Conservation (phyloP, 1,140 invertebrate species). For the Dendrolimus punctatus region DNA sequence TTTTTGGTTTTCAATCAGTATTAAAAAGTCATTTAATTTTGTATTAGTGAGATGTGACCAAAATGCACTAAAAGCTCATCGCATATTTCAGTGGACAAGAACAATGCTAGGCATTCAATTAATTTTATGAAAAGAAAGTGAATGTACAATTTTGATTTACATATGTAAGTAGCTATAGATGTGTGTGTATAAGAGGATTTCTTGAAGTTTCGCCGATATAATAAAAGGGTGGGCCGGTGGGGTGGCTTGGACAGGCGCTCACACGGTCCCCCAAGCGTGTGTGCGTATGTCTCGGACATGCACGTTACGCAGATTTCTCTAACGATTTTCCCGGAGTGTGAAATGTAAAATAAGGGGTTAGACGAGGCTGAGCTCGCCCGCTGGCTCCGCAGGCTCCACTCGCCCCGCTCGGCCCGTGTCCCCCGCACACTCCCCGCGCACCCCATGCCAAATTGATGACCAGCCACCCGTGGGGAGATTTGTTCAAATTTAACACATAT, state of each 20-base stretch:
- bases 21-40: too few relatives aligned
- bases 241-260: constrained; percentile 35
- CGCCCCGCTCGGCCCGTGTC: constrained; percentile 5
- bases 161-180: constrained; percentile 42
- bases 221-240: constrained; percentile 29
- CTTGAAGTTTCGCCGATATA: constrained; percentile 67
- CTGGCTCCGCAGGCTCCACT: background rate
- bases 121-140: constrained; percentile 14
- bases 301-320: constrained; percentile 69
- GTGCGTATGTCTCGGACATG: constrained; percentile 62
- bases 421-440: constrained; percentile 18
- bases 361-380: constrained; percentile 45
- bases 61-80: too few relatives aligned
- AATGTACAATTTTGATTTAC: constrained; percentile 45
- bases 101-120: background rate
- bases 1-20: too few relatives aligned
- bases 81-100: too few relatives aligned
- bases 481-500: constrained; percentile 68
- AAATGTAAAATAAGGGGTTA: constrained; percentile 72
- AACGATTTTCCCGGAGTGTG: constrained; percentile 71
- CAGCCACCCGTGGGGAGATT: constrained; percentile 58
- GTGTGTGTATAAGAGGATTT: constrained; percentile 57
- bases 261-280: constrained; percentile 24
- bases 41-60: too few relatives aligned
- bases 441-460: constrained; percentile 62